Base-by-base conservation (phyloP, 2,797 vertebrate species). In the Glossophaga mutica region DNA sequence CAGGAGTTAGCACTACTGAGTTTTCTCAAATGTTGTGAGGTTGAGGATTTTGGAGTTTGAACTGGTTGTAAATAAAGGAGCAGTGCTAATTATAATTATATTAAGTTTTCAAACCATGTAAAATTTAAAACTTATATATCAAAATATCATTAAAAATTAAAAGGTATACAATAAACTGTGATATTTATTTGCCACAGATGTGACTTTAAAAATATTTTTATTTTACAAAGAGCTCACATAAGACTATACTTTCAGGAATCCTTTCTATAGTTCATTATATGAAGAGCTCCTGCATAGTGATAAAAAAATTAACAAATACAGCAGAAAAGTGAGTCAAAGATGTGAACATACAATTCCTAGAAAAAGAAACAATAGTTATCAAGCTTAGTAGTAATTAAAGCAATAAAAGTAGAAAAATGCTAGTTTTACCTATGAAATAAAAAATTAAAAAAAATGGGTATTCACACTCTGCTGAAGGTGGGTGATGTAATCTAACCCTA, bases 181-280 rank as follows among this genome's bases (percentile, higher is more conserved):
- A 88, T 73, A 77, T 96, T 85, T 73, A 73, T 87, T 90, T 92
- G 79, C 29, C 81, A 59, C 32, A 90, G 24, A 48, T 81, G n/a
- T 68, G 44, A 65, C 48, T 48, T 89, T 32, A 50, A 91, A 92
- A 78, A 24, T 48, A 46, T 12, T 8, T 85, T 84, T 87, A 74
- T 90, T 92, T 52, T 93, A 59, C 74, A 73, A 59, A 96, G n/a
- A 77, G 21, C n/a, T 88, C 6, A 81, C 52, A 52, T 19, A 52
- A 52, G 52, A 22, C 19, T 52, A 22, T 52, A 52, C 52, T 52
- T 52, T 52, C 52, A 21, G 55, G 55, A 22, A 24, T 57, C 55
- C 24, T 26, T 57, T 57, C 55, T 55, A 55, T 22, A 9, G 55
- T 55, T 55, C 22, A 19, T 55, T 55, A 24, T 22, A 55, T 55